Conservation (phyloP, 2,113 vertebrate species). For the Muntiacus reevesi region DNA sequence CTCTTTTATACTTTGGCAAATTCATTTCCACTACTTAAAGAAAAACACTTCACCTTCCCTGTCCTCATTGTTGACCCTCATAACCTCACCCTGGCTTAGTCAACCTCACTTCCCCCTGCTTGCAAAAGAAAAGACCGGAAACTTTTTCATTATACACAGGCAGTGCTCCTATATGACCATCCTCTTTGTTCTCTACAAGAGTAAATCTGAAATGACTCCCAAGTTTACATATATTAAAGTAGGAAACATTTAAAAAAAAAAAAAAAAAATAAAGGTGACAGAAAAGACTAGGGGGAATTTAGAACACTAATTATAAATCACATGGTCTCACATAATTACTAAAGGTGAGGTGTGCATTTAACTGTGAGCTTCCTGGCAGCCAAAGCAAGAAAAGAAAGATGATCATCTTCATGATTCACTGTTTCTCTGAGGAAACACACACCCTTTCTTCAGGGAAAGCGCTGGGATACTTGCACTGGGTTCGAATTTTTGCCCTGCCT, state of each 20-base stretch:
- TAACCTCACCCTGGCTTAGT: neutral
- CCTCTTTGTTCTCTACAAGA: neutral
- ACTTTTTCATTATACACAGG: neutral
- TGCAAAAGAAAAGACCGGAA: neutral
- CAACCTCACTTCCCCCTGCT: neutral
- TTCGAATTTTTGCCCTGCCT: neutral
- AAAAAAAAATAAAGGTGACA: neutral
- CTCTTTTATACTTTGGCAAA: neutral
- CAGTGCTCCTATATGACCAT: neutral
- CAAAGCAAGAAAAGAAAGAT: slow-evolving; percentile 28
- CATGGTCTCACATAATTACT: neutral
- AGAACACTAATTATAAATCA: neutral
- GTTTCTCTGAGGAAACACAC: neutral
- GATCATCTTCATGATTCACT: slow-evolving; percentile 1
- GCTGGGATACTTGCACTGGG: neutral
- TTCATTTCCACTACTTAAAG: neutral
- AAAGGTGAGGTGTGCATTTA: neutral
- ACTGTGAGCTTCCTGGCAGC: slow-evolving; percentile 6
- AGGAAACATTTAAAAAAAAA: too few species aligned
- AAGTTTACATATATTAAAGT: neutral
- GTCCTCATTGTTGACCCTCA: neutral
- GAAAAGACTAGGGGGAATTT: neutral
- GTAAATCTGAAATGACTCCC: neutral
- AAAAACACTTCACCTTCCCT: neutral
- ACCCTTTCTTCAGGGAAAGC: neutral